These are phyloP conservation scores for Trimorus sp. DNA, from an alignment of 2,888 invertebrate species.

Conservation along the genomic window DNA sequence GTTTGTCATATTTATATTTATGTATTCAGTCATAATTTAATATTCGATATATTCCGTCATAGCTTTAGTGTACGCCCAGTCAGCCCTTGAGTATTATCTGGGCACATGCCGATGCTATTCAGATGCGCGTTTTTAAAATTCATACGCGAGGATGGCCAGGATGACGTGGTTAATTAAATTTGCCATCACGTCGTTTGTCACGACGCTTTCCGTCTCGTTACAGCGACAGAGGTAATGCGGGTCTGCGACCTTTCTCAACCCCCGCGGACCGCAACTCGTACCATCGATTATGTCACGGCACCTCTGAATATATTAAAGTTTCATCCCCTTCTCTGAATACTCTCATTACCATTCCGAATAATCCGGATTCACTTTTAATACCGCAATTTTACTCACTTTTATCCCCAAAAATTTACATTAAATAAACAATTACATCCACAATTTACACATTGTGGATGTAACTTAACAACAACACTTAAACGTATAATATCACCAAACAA, in stretches of 20 bases:
- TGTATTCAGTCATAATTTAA: constrained; percentile 70
- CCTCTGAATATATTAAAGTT: constrained; percentile 45
- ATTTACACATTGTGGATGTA: no score
- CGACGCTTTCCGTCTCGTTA: constrained; percentile 63
- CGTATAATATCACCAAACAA: no score
- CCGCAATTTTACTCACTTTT: not conserved
- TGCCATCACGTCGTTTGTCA: constrained; percentile 63
- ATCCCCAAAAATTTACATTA: not conserved
- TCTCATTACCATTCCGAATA: constrained; percentile 5
- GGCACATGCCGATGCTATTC: constrained; percentile 61
- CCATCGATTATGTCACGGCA: constrained; percentile 39
- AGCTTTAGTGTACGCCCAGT: constrained; percentile 37
- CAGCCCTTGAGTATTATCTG: constrained; percentile 43
- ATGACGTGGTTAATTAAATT: constrained; percentile 69
- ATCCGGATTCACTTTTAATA: not conserved
- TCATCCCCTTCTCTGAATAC: constrained; percentile 19
- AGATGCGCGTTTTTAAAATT: constrained; percentile 68
- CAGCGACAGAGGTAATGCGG: constrained; percentile 56
- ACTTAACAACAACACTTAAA: no score
- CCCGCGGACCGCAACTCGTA: constrained; percentile 38
- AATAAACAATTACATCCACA: no score
- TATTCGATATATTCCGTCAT: constrained; percentile 62
- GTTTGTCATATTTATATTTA: constrained; percentile 66
- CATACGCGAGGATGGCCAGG: constrained; percentile 67
- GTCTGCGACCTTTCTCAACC: constrained; percentile 60